Evolutionary conservation across 2,113 vertebrate genomes (phyloP), one percentile per base, ranked within the genome.

Genomic region (Neolamprologus sp.): DNA sequence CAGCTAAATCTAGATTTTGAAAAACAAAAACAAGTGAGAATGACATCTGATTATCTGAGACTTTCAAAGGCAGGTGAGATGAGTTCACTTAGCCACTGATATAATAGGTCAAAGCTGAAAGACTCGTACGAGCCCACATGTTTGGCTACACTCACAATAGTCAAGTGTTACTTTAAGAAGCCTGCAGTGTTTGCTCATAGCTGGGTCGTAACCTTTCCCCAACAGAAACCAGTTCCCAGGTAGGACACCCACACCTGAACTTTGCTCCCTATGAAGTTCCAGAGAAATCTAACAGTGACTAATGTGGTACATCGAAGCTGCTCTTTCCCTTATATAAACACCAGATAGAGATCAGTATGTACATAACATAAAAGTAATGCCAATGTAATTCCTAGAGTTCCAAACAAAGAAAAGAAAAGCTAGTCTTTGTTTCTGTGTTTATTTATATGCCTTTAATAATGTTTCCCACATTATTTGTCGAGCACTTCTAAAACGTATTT

Each of bases 41-140:
- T 17, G 9, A 47, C 9, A 75, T 75, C 14, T 2, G 6, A 28
- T 47, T 47, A 49, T 23, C 16, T 31, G 16, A 31, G 23, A 51
- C 26, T 78, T 31, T 78, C 73, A 51, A 78, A 78, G 23, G 23
- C 71, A 78, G 71, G 42, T 31, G 42, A 49, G 7, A 31, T 1
- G 45, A 49, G 71, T 49, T 78, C 17, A 78, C 71, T 4, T 16
- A 49, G 42, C 26, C 23, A 31, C 4, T 51, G 8, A 51, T 49
- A 17, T 6, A 78, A 47, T 28, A 17, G 16, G 14, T 11, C 23
- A 75, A 75, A 75, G 71, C 40, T 75, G 40, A 75, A 45, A 47
- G 14, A 73, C 14, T 47, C 0, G 0, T 75, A 11, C 0, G 5
- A 47, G 4, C 35, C 21, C 23, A 73, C 40, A 73, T 26, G 13